Conservation (phyloP, 1,140 invertebrate species). For the Idris sp. region DNA sequence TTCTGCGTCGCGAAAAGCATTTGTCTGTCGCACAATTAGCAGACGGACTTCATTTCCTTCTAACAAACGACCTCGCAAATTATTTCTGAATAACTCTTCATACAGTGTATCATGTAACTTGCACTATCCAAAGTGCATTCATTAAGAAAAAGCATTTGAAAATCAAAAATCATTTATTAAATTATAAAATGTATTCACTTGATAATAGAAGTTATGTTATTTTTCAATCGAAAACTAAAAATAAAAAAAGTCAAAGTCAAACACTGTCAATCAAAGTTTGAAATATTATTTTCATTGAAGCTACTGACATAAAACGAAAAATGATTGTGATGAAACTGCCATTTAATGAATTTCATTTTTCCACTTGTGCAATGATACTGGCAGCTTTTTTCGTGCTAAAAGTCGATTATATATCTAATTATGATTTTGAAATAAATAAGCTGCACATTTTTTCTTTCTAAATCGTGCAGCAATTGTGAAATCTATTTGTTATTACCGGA, state of each 20-base stretch:
- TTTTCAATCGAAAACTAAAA: too few species aligned
- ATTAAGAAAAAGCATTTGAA: too few species aligned
- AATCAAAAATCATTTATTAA: too few species aligned
- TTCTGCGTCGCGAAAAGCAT: conserved; percentile 48
- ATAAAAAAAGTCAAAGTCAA: too few species aligned
- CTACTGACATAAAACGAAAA: conserved; percentile 13
- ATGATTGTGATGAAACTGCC: conserved; percentile 35
- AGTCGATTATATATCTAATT: conserved; percentile 10
- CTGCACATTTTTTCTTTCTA: neutral
- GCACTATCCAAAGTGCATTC: too few species aligned
- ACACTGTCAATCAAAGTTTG: too few species aligned
- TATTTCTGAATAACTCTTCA: conserved; percentile 25
- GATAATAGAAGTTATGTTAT: too few species aligned
- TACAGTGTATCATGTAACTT: too few species aligned
- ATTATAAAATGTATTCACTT: too few species aligned
- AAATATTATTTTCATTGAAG: conserved; percentile 30
- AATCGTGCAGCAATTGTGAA: conserved; percentile 1
- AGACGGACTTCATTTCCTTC: conserved; percentile 36
- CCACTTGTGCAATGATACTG: conserved; percentile 3
- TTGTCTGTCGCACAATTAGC: too few species aligned
- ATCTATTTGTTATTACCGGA: neutral
- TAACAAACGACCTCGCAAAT: conserved; percentile 35
- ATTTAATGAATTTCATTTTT: conserved; percentile 17
- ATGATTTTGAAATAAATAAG: conserved; percentile 19
- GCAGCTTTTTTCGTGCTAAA: conserved; percentile 2